Base-by-base conservation (phyloP, 2,113 vertebrate species). In the Mugil cephalus region DNA sequence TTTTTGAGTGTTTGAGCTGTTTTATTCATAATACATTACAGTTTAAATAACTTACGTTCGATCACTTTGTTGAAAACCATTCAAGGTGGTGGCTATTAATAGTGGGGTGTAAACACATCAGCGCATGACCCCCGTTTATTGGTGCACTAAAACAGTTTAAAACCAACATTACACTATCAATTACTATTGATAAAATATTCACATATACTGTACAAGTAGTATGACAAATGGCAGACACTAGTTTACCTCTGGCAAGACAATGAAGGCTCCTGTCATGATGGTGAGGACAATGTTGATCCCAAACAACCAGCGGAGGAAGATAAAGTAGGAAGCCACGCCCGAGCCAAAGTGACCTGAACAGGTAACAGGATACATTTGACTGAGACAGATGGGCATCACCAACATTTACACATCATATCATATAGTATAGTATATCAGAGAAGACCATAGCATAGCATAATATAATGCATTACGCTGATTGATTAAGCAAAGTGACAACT, bases 271-370 rank as follows among this genome's bases (percentile, higher is more conserved):
- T 0, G 96, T 99, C 98, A 99, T 96, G 70, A 96, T 87, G 6
- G 96, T 96, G 9, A 99, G 96, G 73, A 98, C 96, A 6, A 99
- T 96, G 83, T 99, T 99, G 83, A 99, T 96, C 47, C 98, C 98
- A 88, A 99, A 99, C 7, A 99, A 84, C 98, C 98, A 99, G 66
- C 98, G 95, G 72, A 99, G 82, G 90, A 99, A 99, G 88, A 99
- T 99, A 79, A 99, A 99, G 60, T 99, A 99, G 56, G 98, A 99
- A 1, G 98, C 98, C 14, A 99, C 98, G 0, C 98, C 97, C 0
- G 98, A 99, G 0, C 98, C 98, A 91, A 99, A 99, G 74, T 99
- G 98, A 95, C 98, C 98, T 99, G 50, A 59, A 42, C 7, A 40
- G 61, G 50, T 65, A 18, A 75, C 19, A 66, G n/a, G 11, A 72